Evolutionary conservation across 2,888 invertebrate genomes (phyloP), one percentile per base, ranked within the genome.

Genomic region (Euproctis similis): DNA sequence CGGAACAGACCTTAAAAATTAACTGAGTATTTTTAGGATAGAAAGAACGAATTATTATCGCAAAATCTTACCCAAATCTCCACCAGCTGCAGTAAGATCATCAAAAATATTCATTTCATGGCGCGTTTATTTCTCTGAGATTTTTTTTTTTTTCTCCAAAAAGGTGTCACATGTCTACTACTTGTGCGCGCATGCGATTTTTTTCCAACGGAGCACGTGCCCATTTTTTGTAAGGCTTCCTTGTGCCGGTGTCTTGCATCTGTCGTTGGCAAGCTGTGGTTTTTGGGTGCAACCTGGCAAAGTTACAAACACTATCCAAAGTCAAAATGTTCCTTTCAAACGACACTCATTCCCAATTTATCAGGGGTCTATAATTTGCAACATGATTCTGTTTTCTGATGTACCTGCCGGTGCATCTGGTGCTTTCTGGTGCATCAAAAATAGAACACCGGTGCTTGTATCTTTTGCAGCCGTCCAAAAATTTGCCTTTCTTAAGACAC

Each of bases 171-270:
- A 59, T 58, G 55, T 55, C 77, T 80, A 84, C 77, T 80, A 84
- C 82, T 82, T 82, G 82, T 76, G 60, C 81, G 77, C 76, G 77
- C 67, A 75, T 81, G 74, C 69, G 55, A 68, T 75, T 80, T 84
- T 78, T 80, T 78, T 70, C 40, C 39, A 33, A 39, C 14, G 23
- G 12, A 66, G 77, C 82, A 77, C 81, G 81, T 71, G 81, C 81
- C 81, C 68, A 28, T 37, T 80, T 80, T 80, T 78, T 81, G 59
- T 64, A 53, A 31, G 64, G 68, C 66, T 76, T 76, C 73, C 75
- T 67, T 58, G 56, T 61, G 65, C 58, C 60, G 66, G 77, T 75
- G 71, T 56, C 51, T 48, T 68, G 60, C 82, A 84, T 78, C 82
- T 84, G 82, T 76, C 78, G 64, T 30, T n/a, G 29, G 60, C 75